phyloP scores from a whole-genome alignment of 2,888 invertebrate genomes.

The Tinea trinotella region DNA sequence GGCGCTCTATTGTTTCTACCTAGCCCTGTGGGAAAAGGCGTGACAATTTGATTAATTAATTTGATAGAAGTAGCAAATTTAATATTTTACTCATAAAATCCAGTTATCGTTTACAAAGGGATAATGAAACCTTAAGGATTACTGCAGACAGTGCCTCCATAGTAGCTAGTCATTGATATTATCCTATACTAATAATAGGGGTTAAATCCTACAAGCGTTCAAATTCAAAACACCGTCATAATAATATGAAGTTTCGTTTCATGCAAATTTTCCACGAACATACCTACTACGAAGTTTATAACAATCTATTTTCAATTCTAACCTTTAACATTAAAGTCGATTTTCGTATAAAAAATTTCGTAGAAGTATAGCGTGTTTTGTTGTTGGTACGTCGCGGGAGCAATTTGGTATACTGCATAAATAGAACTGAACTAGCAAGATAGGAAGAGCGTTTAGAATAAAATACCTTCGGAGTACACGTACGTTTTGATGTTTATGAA shows the following conservation, averaged over 20 bases:
- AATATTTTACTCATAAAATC: no score
- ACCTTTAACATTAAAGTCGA: neutral
- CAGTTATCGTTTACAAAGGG: no score
- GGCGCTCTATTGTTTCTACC: no score
- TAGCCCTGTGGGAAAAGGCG: no score
- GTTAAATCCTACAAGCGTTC: conserved; percentile 7
- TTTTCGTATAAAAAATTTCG: neutral
- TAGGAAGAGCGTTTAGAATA: conserved; percentile 16
- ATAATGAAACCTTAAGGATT: neutral
- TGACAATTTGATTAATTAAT: no score
- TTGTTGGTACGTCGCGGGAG: conserved; percentile 16
- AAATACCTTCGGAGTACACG: conserved; percentile 7
- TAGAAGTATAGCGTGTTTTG: neutral
- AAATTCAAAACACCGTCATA: conserved; percentile 6
- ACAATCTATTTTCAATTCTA: neutral
- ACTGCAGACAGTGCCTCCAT: neutral
- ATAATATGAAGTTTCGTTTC: conserved; percentile 11
- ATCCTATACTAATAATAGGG: neutral
- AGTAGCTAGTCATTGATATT: neutral
- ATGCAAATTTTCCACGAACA: conserved; percentile 10
- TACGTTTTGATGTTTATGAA: conserved; percentile 14
- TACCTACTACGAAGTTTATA: no score
- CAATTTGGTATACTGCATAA: conserved; percentile 18
- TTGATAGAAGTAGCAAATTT: no score
- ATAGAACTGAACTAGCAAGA: conserved; percentile 14